phyloP scores from a whole-genome alignment of 2,797 vertebrate genomes.

The Sarcoramphus papa region DNA sequence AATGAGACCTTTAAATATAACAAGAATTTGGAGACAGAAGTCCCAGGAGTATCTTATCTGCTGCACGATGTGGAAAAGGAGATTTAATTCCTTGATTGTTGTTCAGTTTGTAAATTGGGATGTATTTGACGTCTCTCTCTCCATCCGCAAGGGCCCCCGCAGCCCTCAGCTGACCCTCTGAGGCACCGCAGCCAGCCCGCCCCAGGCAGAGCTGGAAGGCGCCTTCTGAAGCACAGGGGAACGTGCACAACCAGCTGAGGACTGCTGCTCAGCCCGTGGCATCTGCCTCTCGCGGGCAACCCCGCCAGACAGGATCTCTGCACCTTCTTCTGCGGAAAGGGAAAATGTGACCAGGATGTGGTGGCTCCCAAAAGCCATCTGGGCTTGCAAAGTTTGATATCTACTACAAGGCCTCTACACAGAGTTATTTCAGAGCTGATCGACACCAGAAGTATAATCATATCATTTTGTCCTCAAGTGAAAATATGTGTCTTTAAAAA shows the following conservation, averaged over 20 bases:
- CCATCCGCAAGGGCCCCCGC: rapidly evolving
- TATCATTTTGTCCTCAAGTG: neutral
- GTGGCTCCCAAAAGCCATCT: neutral
- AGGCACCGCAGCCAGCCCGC: neutral
- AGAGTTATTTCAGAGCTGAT: neutral
- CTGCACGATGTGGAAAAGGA: neutral
- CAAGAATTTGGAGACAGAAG: neutral
- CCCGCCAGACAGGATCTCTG: rapidly evolving
- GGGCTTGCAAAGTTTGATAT: neutral
- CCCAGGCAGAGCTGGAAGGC: neutral
- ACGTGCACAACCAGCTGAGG: rapidly evolving
- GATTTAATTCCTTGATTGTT: neutral
- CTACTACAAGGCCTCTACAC: neutral
- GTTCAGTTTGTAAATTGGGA: neutral
- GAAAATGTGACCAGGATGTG: neutral
- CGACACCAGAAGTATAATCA: neutral
- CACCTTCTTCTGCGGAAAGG: neutral
- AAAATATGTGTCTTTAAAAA: neutral
- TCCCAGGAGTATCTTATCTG: neutral
- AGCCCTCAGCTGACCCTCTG: rapidly evolving
- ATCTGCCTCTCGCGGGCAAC: rapidly evolving
- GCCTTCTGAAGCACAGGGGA: neutral
- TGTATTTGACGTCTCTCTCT: neutral
- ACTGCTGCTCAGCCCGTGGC: neutral
- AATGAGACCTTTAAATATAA: neutral